Evolutionary conservation across 2,888 invertebrate species (phyloP).

Genomic region (Furcula furcula): DNA sequence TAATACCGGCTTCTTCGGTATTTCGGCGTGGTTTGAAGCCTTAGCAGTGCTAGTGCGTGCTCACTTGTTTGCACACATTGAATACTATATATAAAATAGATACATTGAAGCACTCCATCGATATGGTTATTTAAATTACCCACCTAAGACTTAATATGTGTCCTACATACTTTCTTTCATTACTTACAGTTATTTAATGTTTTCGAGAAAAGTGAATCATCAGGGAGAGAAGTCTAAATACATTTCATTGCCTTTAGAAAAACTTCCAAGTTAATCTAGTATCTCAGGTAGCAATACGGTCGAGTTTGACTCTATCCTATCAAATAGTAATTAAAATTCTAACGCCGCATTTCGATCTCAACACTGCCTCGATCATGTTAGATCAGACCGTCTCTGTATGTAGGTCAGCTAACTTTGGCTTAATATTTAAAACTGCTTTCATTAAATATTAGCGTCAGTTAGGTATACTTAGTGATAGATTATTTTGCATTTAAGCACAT

Average conservation of each 20-base stretch:
- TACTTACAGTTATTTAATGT: neutral
- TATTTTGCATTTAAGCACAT: too few relatives aligned
- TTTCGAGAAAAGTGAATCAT: neutral
- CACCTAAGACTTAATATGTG: too few relatives aligned
- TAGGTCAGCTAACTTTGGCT: slow-evolving; percentile 55
- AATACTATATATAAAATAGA: slow-evolving; percentile 2
- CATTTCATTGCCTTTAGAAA: neutral
- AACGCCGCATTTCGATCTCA: slow-evolving; percentile 52
- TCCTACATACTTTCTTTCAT: slow-evolving; percentile 7
- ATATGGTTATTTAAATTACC: slow-evolving; percentile 9
- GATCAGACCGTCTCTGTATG: slow-evolving; percentile 54
- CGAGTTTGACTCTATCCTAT: slow-evolving; percentile 27
- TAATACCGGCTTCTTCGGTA: neutral
- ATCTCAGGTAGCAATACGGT: slow-evolving; percentile 18
- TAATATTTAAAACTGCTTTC: slow-evolving; percentile 45
- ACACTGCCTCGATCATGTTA: slow-evolving; percentile 47
- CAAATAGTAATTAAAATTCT: slow-evolving; percentile 60
- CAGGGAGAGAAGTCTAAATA: neutral
- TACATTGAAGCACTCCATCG: slow-evolving; percentile 7
- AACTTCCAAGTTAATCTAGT: slow-evolving; percentile 6
- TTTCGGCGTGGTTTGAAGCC: slow-evolving; percentile 35
- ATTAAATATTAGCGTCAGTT: too few relatives aligned
- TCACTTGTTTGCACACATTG: slow-evolving; percentile 13
- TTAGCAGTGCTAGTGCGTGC: slow-evolving; percentile 31
- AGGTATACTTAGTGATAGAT: too few relatives aligned